phyloP scores from a whole-genome alignment of 92 coral and sea anemone genomes.

The Porites lobata region DNA sequence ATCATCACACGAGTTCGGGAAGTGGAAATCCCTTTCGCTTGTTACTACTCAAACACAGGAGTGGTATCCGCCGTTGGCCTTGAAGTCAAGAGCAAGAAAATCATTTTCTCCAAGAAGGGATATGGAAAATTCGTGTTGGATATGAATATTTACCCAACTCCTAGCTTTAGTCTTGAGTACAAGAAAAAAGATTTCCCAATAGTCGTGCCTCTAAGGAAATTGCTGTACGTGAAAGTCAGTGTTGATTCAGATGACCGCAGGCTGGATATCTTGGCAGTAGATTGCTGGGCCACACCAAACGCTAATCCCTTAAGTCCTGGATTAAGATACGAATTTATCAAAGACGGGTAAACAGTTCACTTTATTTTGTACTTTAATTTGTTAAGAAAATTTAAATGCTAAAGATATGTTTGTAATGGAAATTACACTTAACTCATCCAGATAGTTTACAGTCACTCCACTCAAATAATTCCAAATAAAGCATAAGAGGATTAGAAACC shows the following conservation, averaged over 20 bases:
- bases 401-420: no score
- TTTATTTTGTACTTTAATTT: no score
- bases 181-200: conserved; percentile 60
- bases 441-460: no score
- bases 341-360: conserved; percentile 8
- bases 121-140: conserved; percentile 58
- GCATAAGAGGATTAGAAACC: no score
- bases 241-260: conserved; percentile 67
- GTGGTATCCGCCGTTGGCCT: conserved; percentile 78
- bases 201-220: conserved; percentile 55
- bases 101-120: conserved; percentile 73
- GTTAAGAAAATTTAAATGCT: no score
- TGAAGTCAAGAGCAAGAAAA: conserved; percentile 74
- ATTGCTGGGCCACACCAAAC: conserved; percentile 79
- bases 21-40: conserved; percentile 84
- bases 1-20: conserved; percentile 80
- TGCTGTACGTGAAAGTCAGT: conserved; percentile 67
- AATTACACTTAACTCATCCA: no score
- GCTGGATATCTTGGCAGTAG: conserved; percentile 62
- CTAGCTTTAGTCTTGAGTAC: conserved; percentile 22
- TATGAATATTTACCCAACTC: conserved; percentile 45
- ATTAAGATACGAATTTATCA: neutral
- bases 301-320: neutral
- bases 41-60: conserved; percentile 74
- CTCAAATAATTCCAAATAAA: no score